Percentiles rank a stretch among this genome's conserved stretches.
phyloP scores from a whole-genome alignment of 2,797 vertebrate genomes.

The Rhynchonycteris naso region DNA sequence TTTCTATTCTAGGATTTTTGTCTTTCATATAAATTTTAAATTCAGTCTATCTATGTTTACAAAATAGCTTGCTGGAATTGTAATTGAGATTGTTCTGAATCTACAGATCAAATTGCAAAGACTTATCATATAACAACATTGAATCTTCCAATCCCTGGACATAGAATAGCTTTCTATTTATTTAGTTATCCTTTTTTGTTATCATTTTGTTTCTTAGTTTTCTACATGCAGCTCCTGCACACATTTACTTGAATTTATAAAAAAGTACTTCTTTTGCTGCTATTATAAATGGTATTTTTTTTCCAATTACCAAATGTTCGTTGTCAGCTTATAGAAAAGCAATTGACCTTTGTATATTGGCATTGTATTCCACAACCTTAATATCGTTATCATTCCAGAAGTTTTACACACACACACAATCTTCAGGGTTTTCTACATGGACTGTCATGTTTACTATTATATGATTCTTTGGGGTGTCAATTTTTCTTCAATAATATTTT shows the following conservation, averaged over 20 bases:
- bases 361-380: background rate
- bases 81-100: background rate
- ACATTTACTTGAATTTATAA: background rate
- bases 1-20: background rate
- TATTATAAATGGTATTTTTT: background rate
- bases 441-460: conserved; percentile 18
- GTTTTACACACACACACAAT: background rate
- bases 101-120: background rate
- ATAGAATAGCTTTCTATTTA: background rate
- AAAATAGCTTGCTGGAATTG: background rate
- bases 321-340: background rate
- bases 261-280: background rate
- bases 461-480: background rate
- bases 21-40: conserved; percentile 8
- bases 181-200: background rate
- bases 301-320: background rate
- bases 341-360: background rate
- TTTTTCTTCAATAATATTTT: conserved; percentile 57
- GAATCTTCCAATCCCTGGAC: background rate
- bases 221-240: background rate
- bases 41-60: background rate
- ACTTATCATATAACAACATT: background rate
- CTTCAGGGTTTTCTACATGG: background rate
- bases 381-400: background rate
- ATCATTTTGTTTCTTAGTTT: background rate